phyloP scores from a whole-genome alignment of 2,888 invertebrate genomes.

The Oligia fasciuncula region DNA sequence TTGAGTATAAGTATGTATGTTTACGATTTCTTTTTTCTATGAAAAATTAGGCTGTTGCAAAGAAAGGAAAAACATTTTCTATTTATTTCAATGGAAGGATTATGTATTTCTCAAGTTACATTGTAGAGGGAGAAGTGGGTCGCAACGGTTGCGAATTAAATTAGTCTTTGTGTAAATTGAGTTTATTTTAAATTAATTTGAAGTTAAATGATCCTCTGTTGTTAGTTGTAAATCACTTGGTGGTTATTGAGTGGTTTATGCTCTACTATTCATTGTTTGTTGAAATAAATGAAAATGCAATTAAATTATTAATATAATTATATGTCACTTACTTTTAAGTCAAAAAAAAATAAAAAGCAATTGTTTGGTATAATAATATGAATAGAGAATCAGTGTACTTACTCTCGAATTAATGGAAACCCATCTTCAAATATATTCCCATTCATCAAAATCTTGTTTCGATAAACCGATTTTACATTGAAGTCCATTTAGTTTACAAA shows the following conservation, averaged over 20 bases:
- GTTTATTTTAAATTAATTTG: not conserved
- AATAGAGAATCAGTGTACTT: not conserved
- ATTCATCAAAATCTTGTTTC: no score
- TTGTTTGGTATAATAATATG: not conserved
- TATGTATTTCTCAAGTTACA: not conserved
- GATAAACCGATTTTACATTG: not conserved
- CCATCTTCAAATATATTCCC: not conserved
- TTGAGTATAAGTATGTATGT: no score
- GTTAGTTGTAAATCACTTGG: not conserved
- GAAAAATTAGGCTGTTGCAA: no score
- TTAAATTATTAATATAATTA: no score
- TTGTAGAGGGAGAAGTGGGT: not conserved
- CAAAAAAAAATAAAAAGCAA: not conserved
- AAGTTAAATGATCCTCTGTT: not conserved
- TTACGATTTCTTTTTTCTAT: no score
- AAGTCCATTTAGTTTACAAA: not conserved
- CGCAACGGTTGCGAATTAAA: not conserved
- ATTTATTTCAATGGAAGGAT: slow-evolving; percentile 2
- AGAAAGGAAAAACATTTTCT: not conserved
- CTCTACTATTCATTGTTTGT: no score
- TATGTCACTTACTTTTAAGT: no score
- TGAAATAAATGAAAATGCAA: no score
- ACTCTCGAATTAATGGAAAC: not conserved
- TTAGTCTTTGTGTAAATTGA: slow-evolving; percentile 9
- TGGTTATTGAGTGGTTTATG: not conserved